Conservation (phyloP, 2,888 invertebrate species). For the Unio delphinus region DNA sequence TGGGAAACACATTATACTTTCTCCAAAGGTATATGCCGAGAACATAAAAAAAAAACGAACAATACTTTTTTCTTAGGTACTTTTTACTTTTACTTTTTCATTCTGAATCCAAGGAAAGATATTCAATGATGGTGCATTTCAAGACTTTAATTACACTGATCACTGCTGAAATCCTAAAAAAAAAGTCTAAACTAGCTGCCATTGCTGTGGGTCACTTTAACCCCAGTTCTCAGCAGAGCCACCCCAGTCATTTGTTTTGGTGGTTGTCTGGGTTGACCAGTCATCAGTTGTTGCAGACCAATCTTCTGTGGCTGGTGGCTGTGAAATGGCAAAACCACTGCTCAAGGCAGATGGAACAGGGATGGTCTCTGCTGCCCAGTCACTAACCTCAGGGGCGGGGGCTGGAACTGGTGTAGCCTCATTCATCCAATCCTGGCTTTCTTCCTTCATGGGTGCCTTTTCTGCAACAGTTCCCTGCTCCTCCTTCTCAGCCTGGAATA, state of each 20-base stretch:
- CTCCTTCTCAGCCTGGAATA: slow-evolving; percentile 87
- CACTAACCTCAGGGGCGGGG: slow-evolving; percentile 47
- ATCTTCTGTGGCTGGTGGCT: slow-evolving; percentile 44
- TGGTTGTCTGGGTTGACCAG: slow-evolving; percentile 52
- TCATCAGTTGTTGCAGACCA: slow-evolving; percentile 48
- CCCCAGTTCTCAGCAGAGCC: slow-evolving; percentile 61
- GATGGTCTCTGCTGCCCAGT: slow-evolving; percentile 65
- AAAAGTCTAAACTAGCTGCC: too few species aligned
- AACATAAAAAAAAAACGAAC: too few species aligned
- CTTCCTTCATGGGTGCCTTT: slow-evolving; percentile 55
- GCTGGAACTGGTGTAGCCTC: slow-evolving; percentile 29
- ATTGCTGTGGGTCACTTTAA: slow-evolving; percentile 13
- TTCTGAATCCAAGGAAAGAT: too few species aligned
- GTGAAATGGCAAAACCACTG: slow-evolving; percentile 27
- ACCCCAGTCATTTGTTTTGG: slow-evolving; percentile 52
- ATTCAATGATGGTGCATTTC: too few species aligned
- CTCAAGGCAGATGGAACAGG: slow-evolving; percentile 42
- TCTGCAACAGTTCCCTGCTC: slow-evolving; percentile 77
- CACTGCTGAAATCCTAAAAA: too few species aligned
- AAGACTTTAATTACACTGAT: too few species aligned
- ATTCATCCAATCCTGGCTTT: slow-evolving; percentile 53
- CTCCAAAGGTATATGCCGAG: too few species aligned
- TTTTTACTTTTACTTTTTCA: too few species aligned
- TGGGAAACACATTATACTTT: too few species aligned
- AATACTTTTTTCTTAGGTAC: too few species aligned